Evolutionary conservation across 2,113 vertebrate species (phyloP).

Genomic region (Oncorhynchus masou): DNA sequence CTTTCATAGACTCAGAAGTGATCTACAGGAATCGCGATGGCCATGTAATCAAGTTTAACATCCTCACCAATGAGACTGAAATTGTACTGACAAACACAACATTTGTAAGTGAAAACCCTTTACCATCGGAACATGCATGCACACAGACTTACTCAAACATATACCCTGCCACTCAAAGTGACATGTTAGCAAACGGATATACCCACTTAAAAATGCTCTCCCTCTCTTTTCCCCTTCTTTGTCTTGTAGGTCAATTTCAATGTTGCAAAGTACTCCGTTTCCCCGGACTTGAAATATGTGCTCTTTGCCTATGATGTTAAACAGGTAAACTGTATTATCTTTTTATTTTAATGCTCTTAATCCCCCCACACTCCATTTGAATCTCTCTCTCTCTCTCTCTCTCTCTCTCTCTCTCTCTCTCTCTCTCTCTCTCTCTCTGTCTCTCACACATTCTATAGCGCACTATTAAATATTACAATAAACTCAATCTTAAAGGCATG

Average conservation of each 20-base stretch:
- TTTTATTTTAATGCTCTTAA: neutral
- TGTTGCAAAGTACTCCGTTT: slow-evolving; percentile 89
- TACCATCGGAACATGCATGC: neutral
- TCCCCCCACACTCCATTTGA: slow-evolving; percentile 1
- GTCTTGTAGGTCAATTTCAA: slow-evolving; percentile 87
- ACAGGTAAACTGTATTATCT: slow-evolving; percentile 76
- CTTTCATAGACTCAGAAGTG: slow-evolving; percentile 86
- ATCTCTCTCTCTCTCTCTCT: too few relatives aligned
- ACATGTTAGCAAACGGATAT: neutral
- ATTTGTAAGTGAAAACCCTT: slow-evolving; percentile 81
- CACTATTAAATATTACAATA: too few relatives aligned
- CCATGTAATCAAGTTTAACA: slow-evolving; percentile 92
- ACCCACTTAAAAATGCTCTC: neutral
- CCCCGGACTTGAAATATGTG: slow-evolving; percentile 91
- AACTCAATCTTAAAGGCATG: too few relatives aligned
- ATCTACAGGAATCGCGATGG: slow-evolving; percentile 90
- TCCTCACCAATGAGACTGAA: slow-evolving; percentile 85
- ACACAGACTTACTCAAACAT: neutral
- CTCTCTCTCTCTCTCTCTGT: too few relatives aligned
- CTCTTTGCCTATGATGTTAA: slow-evolving; percentile 96
- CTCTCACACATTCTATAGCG: too few relatives aligned
- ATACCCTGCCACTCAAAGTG: neutral
- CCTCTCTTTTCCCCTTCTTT: slow-evolving; percentile 2
- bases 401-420: too few relatives aligned
- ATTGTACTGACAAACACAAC: slow-evolving; percentile 89